Base-by-base conservation (phyloP, 2,797 vertebrate genomes). In the Dromococcyx pavoninus region DNA sequence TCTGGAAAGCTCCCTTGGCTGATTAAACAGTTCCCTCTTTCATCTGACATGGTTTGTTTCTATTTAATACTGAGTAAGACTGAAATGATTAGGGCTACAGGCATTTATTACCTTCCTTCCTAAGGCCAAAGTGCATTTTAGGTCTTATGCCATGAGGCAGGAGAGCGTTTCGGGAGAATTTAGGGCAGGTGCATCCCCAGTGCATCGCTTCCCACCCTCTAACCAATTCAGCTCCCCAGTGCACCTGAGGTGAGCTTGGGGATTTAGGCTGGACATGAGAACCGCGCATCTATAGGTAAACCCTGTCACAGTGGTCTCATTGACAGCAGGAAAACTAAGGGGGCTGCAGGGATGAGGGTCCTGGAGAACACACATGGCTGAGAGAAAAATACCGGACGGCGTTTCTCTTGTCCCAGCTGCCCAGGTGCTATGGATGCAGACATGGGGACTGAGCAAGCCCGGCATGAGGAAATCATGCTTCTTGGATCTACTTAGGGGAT, bases 11-110 rank as follows among this genome's bases (percentile, higher is more conserved):
- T 96, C 85, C 27, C 37, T 44, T 0, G 1, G 64, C 69, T 94
- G 93, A 94, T 95, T 94, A 94, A 92, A 62, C 86, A 78, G 61
- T 77, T 95, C 67, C 37, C 46, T 71, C 95, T 96, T 95, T 96
- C 91, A 96, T 96, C 94, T 92, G 46, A 54, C 27, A 11, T 96
- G 88, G 92, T 96, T 94, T 95, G 65, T 16, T 96, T 93, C 94
- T 70, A 89, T 62, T 72, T 92, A 86, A 74, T 86, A 67, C 88
- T 94, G 93, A 96, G 88, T 94, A 94, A 96, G 91, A 91, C 56
- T 91, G 76, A 95, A 96, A 95, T 96, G 9, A 95, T 91, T 74
- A 0, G 3, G 79, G 75, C 53, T 86, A 39, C 72, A 91, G 70
- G 57, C 85, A 72, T 67, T 94, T 88, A 96, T 96, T 91, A 94